Percentiles rank a stretch among this genome's conserved stretches.
These are phyloP conservation scores for Prosopocoilus inquinatus DNA, from an alignment of 2,888 invertebrate species.

Conservation along the genomic window DNA sequence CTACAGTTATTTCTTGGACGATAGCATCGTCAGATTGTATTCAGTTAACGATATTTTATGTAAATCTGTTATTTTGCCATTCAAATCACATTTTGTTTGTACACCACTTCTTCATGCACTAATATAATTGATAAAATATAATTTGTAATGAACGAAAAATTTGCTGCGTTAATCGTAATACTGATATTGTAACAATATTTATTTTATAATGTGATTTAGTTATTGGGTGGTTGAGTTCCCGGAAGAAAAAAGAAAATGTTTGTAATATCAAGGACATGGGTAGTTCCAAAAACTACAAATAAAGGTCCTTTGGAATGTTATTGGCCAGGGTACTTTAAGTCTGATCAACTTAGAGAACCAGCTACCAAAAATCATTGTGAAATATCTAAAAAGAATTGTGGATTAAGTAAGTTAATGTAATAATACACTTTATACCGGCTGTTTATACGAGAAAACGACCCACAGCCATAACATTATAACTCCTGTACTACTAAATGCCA, in stretches of 20 bases:
- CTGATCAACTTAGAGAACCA: background rate
- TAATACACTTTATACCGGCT: too few relatives aligned
- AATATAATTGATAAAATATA: slow-evolving; percentile 2
- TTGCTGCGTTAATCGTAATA: too few relatives aligned
- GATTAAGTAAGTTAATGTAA: background rate
- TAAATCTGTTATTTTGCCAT: background rate
- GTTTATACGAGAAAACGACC: too few relatives aligned
- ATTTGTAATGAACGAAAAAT: too few relatives aligned
- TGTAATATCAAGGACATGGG: too few relatives aligned
- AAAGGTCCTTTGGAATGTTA: background rate
- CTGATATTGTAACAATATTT: background rate
- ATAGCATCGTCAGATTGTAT: too few relatives aligned
- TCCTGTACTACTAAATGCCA: too few relatives aligned
- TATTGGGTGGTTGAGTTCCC: slow-evolving; percentile 5
- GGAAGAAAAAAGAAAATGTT: slow-evolving; percentile 5
- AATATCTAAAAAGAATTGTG: background rate
- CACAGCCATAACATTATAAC: too few relatives aligned
- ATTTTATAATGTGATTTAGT: background rate
- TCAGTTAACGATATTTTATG: too few relatives aligned
- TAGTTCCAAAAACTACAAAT: too few relatives aligned
- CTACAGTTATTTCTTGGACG: background rate
- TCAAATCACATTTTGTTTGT: background rate
- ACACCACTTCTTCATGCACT: background rate
- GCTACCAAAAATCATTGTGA: background rate
- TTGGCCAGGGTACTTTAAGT: background rate